phyloP scores from a whole-genome alignment of 2,797 vertebrate species.

The Anguilla megastoma region DNA sequence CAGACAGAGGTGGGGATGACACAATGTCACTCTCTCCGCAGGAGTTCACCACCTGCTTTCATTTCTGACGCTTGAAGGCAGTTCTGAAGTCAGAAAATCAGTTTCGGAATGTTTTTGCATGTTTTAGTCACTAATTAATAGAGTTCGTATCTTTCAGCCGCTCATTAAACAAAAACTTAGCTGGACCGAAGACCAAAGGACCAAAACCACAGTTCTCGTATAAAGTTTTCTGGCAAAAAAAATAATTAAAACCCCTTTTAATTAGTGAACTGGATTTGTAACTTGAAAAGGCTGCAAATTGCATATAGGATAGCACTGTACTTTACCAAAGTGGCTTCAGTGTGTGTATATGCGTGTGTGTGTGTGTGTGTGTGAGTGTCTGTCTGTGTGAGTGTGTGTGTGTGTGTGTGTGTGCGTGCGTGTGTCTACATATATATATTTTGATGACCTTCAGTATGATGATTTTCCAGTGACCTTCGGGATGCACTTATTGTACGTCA shows the following conservation, averaged over 20 bases:
- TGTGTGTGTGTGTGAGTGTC: too few species aligned
- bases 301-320: not conserved
- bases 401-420: too few species aligned
- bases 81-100: conserved; percentile 38
- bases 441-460: too few species aligned
- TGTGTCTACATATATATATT: too few species aligned
- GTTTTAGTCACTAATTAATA: conserved; percentile 39
- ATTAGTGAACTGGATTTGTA: not conserved
- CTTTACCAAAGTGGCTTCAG: not conserved
- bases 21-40: conserved; percentile 39
- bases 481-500: too few species aligned
- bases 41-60: conserved; percentile 56
- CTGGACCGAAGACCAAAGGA: conserved; percentile 32
- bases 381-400: too few species aligned
- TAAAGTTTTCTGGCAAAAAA: not conserved
- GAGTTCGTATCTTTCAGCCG: conserved; percentile 41
- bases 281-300: not conserved
- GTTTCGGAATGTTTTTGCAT: conserved; percentile 7
- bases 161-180: conserved; percentile 49
- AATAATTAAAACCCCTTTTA: not conserved
- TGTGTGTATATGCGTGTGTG: not conserved
- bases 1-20: conserved; percentile 40
- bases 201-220: not conserved
- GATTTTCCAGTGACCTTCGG: too few species aligned
- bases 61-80: conserved; percentile 52